These are phyloP conservation scores for Pectinophora gossypiella DNA, from an alignment of 1,140 invertebrate species.

Conservation along the genomic window DNA sequence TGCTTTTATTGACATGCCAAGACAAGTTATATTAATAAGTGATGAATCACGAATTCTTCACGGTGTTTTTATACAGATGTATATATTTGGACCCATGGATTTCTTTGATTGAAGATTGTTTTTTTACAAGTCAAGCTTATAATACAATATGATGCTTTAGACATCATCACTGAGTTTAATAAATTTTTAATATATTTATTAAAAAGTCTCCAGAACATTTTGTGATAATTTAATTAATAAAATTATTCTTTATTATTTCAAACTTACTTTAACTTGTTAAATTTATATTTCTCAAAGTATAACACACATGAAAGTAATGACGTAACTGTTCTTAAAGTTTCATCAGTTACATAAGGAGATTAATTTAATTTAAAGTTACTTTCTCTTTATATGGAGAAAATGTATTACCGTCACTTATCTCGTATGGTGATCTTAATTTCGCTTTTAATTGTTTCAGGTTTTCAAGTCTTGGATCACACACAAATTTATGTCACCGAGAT, in stretches of 20 bases:
- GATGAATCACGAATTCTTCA: not conserved
- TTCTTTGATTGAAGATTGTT: too few species aligned
- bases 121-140: too few species aligned
- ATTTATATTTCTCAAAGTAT: too few species aligned
- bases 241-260: too few species aligned
- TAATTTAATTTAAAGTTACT: not conserved
- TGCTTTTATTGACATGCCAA: not conserved
- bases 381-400: not conserved
- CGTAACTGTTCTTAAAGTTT: not conserved
- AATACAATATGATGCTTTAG: too few species aligned
- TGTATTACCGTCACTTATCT: too few species aligned
- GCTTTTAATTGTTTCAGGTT: slow-evolving; percentile 51
- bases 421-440: slow-evolving; percentile 8
- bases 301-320: not conserved
- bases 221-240: too few species aligned
- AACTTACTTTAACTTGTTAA: too few species aligned
- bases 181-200: too few species aligned
- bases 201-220: too few species aligned
- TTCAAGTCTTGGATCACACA: slow-evolving; percentile 32
- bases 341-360: not conserved
- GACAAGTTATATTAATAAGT: not conserved
- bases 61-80: slow-evolving; percentile 9
- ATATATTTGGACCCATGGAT: too few species aligned
- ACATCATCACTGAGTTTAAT: too few species aligned
- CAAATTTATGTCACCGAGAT: slow-evolving; percentile 59